Percentiles rank a stretch among this genome's conserved stretches.
These are phyloP conservation scores for Eriosoma lanigerum DNA, from an alignment of 1,140 invertebrate genomes.

Conservation along the genomic window DNA sequence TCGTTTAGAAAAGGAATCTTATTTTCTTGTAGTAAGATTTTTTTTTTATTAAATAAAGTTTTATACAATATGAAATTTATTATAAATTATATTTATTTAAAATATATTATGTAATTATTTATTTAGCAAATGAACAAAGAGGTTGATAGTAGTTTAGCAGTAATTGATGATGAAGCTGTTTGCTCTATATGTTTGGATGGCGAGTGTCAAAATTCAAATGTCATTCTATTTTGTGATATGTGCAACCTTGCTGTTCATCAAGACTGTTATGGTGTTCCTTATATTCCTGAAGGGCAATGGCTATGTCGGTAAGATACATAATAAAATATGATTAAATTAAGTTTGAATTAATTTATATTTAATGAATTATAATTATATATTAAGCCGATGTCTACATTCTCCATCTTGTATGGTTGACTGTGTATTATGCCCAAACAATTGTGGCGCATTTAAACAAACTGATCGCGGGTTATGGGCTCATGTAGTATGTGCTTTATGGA, in stretches of 20 bases:
- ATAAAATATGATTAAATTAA: neutral
- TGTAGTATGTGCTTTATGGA: constrained; percentile 98
- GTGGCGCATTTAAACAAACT: constrained; percentile 98
- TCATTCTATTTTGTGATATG: constrained; percentile 98
- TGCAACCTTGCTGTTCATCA: constrained; percentile 98
- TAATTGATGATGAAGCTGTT: constrained; percentile 95
- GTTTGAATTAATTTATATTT: neutral
- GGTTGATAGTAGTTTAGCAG: constrained; percentile 58
- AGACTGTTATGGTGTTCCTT: constrained; percentile 98
- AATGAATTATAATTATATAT: constrained; percentile 7
- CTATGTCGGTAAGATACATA: constrained; percentile 71
- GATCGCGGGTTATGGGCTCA: constrained; percentile 96
- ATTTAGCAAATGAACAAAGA: constrained; percentile 52
- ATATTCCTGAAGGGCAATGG: constrained; percentile 99
- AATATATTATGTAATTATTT: neutral
- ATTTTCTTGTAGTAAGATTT: constrained; percentile 65
- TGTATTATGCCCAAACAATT: constrained; percentile 95
- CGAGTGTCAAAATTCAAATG: constrained; percentile 95
- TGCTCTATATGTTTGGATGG: constrained; percentile 95
- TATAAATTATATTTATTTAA: no score
- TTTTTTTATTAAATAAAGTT: neutral
- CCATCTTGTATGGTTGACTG: constrained; percentile 95
- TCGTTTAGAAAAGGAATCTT: constrained; percentile 94
- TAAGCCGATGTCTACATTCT: constrained; percentile 81
- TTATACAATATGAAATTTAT: neutral